Conservation (phyloP, 2,888 invertebrate species). For the Craniophora ligustri region DNA sequence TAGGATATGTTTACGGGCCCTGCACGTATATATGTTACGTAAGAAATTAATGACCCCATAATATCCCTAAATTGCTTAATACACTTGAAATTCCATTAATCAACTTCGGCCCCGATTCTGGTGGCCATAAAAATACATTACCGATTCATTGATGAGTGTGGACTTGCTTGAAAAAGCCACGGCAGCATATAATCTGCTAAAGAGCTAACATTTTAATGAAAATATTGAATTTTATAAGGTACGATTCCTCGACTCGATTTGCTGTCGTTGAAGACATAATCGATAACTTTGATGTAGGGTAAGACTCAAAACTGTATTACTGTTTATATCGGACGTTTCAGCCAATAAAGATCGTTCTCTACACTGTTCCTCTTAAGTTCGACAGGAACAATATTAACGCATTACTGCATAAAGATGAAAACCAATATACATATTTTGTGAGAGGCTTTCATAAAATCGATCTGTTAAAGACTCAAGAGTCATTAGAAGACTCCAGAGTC, state of each 20-base stretch:
- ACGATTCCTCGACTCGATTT: slow-evolving; percentile 45
- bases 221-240: slow-evolving; percentile 53
- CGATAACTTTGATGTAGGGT: no score
- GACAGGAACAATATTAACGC: no score
- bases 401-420: no score
- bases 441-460: no score
- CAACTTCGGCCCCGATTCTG: slow-evolving; percentile 49
- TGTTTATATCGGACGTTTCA: no score
- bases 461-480: no score
- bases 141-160: slow-evolving; percentile 74
- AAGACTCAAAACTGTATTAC: no score
- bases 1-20: slow-evolving; percentile 20
- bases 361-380: no score
- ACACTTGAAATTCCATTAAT: slow-evolving; percentile 44
- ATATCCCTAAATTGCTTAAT: slow-evolving; percentile 41
- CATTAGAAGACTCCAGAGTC: no score
- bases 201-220: slow-evolving; percentile 72
- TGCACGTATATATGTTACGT: slow-evolving; percentile 21
- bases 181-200: slow-evolving; percentile 80
- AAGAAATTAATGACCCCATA: slow-evolving; percentile 27
- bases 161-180: slow-evolving; percentile 79
- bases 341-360: no score
- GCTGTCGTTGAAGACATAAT: no score
- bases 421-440: no score
- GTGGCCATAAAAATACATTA: slow-evolving; percentile 59